A percentile compares a stretch with the other conserved stretches of the same genome.
phyloP scores from a whole-genome alignment of 2,113 vertebrate genomes.

The Carassius auratus region DNA sequence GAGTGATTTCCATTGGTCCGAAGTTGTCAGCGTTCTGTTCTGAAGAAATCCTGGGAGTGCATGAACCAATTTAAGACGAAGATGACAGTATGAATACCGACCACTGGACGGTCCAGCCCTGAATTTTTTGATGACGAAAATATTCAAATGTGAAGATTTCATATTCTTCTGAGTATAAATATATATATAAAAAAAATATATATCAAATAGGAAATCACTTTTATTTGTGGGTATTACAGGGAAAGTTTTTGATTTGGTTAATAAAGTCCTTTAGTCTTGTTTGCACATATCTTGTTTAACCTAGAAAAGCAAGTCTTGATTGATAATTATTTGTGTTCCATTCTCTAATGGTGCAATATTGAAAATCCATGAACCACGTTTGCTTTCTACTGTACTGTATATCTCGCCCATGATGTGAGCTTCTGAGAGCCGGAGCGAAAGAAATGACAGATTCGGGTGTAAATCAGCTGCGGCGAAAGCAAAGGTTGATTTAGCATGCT shows the following conservation, averaged over 20 bases:
- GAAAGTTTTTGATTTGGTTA: slow-evolving; percentile 81
- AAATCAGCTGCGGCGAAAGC: slow-evolving; percentile 74
- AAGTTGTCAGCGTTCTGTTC: slow-evolving; percentile 85
- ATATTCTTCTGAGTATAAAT: slow-evolving; percentile 71
- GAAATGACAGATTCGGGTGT: slow-evolving; percentile 76
- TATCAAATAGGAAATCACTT: slow-evolving; percentile 77
- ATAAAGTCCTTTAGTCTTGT: slow-evolving; percentile 86
- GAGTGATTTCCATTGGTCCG: slow-evolving; percentile 80
- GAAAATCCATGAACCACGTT: slow-evolving; percentile 74
- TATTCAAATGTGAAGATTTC: slow-evolving; percentile 84
- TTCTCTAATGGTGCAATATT: slow-evolving; percentile 83
- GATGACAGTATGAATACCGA: slow-evolving; percentile 72
- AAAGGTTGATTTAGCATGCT: slow-evolving; percentile 69
- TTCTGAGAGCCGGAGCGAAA: slow-evolving; percentile 69
- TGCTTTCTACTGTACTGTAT: slow-evolving; percentile 80
- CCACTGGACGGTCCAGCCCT: slow-evolving; percentile 79
- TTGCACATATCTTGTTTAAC: slow-evolving; percentile 84
- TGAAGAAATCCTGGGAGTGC: slow-evolving; percentile 81
- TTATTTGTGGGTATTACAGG: slow-evolving; percentile 89
- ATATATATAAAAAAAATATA: slow-evolving; percentile 68
- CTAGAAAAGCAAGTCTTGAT: slow-evolving; percentile 77
- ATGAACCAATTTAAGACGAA: slow-evolving; percentile 67
- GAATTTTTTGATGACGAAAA: slow-evolving; percentile 83
- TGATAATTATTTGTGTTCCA: slow-evolving; percentile 79
- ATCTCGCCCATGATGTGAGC: slow-evolving; percentile 75